A percentile compares a stretch with the other conserved stretches of the same genome.
These are phyloP conservation scores for Notothenia rossii DNA, from an alignment of 2,113 vertebrate genomes.

Conservation along the genomic window DNA sequence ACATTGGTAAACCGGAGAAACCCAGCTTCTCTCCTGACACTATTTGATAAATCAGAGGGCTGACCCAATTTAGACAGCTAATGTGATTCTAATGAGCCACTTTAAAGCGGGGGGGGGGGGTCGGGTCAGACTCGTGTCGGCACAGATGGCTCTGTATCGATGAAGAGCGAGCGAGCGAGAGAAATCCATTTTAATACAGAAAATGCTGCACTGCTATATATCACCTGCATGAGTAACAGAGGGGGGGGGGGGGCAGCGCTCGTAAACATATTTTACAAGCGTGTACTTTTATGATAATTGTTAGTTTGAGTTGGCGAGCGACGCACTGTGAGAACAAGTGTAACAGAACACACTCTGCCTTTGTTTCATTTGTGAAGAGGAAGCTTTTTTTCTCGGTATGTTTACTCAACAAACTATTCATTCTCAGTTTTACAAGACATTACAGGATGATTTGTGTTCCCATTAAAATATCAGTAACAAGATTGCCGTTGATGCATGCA, in stretches of 20 bases:
- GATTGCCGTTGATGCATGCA: too few relatives aligned
- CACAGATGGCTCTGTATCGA: conserved; percentile 20
- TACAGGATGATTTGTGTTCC: too few relatives aligned
- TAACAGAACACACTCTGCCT: not conserved
- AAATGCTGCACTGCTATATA: not conserved
- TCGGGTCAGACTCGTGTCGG: conserved; percentile 34
- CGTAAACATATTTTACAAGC: not conserved
- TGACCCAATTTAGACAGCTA: conserved; percentile 33
- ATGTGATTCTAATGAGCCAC: conserved; percentile 48
- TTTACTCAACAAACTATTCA: not conserved
- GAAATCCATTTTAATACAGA: not conserved
- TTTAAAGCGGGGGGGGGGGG: conserved; percentile 31
- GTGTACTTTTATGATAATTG: not conserved
- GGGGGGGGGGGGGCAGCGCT: not conserved
- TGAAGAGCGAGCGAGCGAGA: not conserved
- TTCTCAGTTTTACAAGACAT: too few relatives aligned
- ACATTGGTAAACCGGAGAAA: conserved; percentile 5
- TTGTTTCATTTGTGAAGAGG: not conserved
- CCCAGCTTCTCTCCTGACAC: not conserved
- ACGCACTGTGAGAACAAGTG: not conserved
- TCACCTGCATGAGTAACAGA: not conserved
- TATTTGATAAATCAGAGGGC: conserved; percentile 25
- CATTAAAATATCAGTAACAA: too few relatives aligned
- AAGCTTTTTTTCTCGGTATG: not conserved
- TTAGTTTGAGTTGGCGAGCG: not conserved